Evolutionary conservation across 2,113 vertebrate species (phyloP).

Genomic region (Struthidea cinerea): DNA sequence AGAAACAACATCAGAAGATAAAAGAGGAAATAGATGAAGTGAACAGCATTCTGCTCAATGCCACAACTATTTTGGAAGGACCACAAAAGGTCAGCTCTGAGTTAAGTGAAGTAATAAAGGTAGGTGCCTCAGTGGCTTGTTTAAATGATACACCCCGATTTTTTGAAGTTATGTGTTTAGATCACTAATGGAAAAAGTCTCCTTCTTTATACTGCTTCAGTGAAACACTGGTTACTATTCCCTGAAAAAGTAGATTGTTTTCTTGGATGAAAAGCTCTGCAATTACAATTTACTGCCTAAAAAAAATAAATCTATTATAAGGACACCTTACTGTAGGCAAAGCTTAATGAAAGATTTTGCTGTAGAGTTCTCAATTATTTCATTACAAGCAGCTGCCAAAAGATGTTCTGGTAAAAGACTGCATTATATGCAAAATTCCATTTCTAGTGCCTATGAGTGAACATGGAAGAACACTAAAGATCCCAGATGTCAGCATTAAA

Average conservation of each 20-base stretch:
- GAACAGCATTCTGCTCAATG: slow-evolving; percentile 68
- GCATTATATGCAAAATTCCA: neutral
- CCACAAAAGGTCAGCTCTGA: slow-evolving; percentile 65
- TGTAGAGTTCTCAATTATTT: neutral
- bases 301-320: neutral
- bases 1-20: slow-evolving; percentile 76
- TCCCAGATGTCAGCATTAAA: neutral
- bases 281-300: neutral
- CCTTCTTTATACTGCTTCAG: neutral
- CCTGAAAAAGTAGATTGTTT: neutral
- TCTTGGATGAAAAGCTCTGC: neutral
- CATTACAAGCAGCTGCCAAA: neutral
- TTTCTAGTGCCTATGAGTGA: neutral
- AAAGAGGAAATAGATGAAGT: slow-evolving; percentile 66
- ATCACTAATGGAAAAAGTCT: neutral
- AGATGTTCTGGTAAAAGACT: neutral
- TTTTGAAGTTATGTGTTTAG: neutral
- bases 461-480: neutral
- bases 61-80: slow-evolving; percentile 54
- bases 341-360: neutral
- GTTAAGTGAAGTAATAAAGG: slow-evolving; percentile 79
- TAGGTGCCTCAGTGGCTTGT: slow-evolving; percentile 37
- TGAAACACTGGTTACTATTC: neutral
- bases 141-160: neutral
- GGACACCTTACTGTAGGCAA: neutral